A percentile compares a stretch with the other conserved stretches of the same genome.
These are phyloP conservation scores for Ctenodactylus gundi DNA, from an alignment of 2,113 vertebrate species.

Conservation along the genomic window DNA sequence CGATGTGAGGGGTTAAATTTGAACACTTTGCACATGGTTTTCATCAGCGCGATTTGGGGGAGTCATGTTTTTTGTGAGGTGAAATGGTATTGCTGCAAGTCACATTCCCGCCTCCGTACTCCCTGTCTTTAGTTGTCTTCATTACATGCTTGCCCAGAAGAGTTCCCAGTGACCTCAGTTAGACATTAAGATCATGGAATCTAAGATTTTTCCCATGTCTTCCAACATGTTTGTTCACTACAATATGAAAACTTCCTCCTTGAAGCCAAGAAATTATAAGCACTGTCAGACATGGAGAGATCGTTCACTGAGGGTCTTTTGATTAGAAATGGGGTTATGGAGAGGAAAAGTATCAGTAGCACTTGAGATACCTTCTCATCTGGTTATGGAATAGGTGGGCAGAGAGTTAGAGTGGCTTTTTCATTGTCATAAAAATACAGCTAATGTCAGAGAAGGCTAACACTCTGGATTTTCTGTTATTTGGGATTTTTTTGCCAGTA, in stretches of 20 bases:
- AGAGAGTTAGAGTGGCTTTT: conserved; percentile 5
- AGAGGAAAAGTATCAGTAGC: neutral
- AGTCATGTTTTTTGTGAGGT: conserved; percentile 27
- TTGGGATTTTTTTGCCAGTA: conserved; percentile 18
- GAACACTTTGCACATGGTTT: conserved; percentile 32
- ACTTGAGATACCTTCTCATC: conserved; percentile 5
- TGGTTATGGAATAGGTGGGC: conserved; percentile 1
- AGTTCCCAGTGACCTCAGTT: conserved; percentile 72
- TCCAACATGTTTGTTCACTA: conserved; percentile 48
- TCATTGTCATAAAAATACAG: neutral
- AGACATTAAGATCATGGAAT: conserved; percentile 75
- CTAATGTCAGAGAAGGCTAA: neutral
- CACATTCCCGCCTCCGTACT: conserved; percentile 51
- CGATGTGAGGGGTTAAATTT: neutral
- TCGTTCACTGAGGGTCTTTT: neutral
- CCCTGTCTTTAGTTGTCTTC: conserved; percentile 55
- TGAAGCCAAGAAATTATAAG: conserved; percentile 43
- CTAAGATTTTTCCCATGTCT: conserved; percentile 76
- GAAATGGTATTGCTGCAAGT: neutral
- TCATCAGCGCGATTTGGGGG: neutral
- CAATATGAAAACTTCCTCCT: conserved; percentile 37
- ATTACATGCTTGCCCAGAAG: conserved; percentile 63
- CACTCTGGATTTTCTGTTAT: neutral
- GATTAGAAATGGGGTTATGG: conserved; percentile 8
- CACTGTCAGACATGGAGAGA: conserved; percentile 32